Base-by-base conservation (phyloP, 2,888 invertebrate species). In the Tenthredo mesomela region DNA sequence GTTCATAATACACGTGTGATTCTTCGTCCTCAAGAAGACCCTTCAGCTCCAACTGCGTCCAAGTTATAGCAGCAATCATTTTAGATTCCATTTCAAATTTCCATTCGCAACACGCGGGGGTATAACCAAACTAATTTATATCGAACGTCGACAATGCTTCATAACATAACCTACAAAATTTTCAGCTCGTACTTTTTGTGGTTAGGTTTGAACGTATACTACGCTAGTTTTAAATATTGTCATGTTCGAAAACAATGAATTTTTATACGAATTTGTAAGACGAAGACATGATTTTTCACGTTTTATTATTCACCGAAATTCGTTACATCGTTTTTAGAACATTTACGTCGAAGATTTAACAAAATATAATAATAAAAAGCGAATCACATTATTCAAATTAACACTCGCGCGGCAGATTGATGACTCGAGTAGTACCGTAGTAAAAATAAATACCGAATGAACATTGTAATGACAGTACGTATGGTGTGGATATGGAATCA, bases 1-100 rank as follows among this genome's bases (percentile, higher is more conserved):
- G 94, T 89, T 95, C 95, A 87, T 94, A 94, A 87, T 94, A 89
- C 50, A 96, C 95, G 90, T 95, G 95, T 0, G 95, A 95, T 87
- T 95, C 94, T 87, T 94, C 94, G 86, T 95, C 95, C 87, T 93
- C 94, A 4, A 94, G 90, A 87, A 96, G 92, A 87, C 94, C 94
- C 85, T 93, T 92, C 84, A 96, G 91, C 88, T 95, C 95, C 47
- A 92, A 84, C n/a, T 85, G 33, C 4, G 91, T 89, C 93, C 92
- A 92, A 5, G 86, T 89, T 73, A 91, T 89, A 15, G 86, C 85
- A 0, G 86, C 86, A n/a, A 88, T 88, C 10, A 86, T 40, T 54
- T 87, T 86, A 47, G 85, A 83, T 71, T 85, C 85, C 89, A 90
- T 91, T 18, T 67, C 18, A 33, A 0, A 12, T 6, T 67, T 7